These are phyloP conservation scores for Parauchenoglanis punctatus DNA, from an alignment of 2,797 vertebrate genomes.

Conservation along the genomic window DNA sequence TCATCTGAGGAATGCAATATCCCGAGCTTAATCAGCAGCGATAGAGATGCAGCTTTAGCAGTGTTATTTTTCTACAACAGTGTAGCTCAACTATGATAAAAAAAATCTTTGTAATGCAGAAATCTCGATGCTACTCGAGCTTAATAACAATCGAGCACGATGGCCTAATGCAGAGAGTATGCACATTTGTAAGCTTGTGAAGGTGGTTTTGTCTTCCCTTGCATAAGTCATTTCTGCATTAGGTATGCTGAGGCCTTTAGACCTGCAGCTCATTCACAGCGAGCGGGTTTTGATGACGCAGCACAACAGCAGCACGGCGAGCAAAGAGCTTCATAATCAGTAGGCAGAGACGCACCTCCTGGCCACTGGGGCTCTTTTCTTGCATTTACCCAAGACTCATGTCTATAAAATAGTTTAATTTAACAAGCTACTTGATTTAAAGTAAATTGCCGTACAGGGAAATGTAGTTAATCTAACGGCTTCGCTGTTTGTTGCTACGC, in stretches of 20 bases:
- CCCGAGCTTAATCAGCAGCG: neutral
- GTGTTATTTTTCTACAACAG: neutral
- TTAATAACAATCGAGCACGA: neutral
- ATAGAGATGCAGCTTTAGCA: neutral
- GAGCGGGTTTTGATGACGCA: slow-evolving; percentile 8
- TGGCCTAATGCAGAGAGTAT: neutral
- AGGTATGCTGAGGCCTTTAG: neutral
- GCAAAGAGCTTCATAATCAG: neutral
- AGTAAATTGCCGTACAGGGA: slow-evolving; percentile 8
- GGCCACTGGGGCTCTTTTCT: neutral
- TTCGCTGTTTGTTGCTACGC: neutral
- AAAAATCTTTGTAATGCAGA: neutral
- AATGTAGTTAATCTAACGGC: slow-evolving; percentile 2
- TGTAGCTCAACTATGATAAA: neutral
- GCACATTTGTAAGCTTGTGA: neutral
- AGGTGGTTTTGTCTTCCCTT: neutral
- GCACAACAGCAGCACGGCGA: neutral
- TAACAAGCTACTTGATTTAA: slow-evolving; percentile 21
- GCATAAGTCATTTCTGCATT: neutral
- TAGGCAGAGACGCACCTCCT: neutral
- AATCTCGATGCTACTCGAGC: neutral
- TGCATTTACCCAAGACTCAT: neutral
- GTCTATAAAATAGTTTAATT: neutral
- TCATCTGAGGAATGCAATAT: neutral
- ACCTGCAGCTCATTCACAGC: neutral